Base-by-base conservation (phyloP, 2,888 invertebrate species). In the Patella pellucida region DNA sequence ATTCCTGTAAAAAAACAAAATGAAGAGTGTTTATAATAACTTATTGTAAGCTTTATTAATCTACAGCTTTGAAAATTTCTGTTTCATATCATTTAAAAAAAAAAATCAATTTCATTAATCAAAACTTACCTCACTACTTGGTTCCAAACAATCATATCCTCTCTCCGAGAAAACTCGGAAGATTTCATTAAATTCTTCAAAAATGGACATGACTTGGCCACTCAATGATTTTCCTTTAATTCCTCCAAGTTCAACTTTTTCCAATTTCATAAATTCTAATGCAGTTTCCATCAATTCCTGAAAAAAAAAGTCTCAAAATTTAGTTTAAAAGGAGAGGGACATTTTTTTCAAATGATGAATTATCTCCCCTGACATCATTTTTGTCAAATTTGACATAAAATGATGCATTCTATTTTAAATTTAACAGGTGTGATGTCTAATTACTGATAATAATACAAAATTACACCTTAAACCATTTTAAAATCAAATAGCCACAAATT, bases 191-290 rank as follows among this genome's bases (percentile, higher is more conserved):
- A 92, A 92, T 83, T 91, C 91, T 71, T 91, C 90, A 84, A 90
- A 91, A 79, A 92, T 89, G 68, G 85, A 82, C 4, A 88, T 82
- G 23, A 91, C 89, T 79, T 89, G 86, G 56, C 85, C 81, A 77
- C 91, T 91, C 73, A 92, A 87, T 71, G 87, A 85, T 76, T 91
- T 90, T 16, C 92, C 92, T 78, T 91, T 91, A 73, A 91, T 89
- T 14, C 92, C 98, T 62, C 98, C 97, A 83, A 98, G 95, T 92
- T 98, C 98, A 71, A 98, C 95, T 92, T 97, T 97, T 92, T 98
- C 98, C 83, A 98, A 92, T 91, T 98, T 98, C 89, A 95, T 94
- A 90, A 97, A 98, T 92, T 98, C 98, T 81, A 96, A 92, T 14
- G 97, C 96, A 0, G 97, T 97, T 91, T 96, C 94, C 91, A 98